Evolutionary conservation across 1,140 invertebrate genomes (phyloP).

Genomic region (Drosophila bocqueti): DNA sequence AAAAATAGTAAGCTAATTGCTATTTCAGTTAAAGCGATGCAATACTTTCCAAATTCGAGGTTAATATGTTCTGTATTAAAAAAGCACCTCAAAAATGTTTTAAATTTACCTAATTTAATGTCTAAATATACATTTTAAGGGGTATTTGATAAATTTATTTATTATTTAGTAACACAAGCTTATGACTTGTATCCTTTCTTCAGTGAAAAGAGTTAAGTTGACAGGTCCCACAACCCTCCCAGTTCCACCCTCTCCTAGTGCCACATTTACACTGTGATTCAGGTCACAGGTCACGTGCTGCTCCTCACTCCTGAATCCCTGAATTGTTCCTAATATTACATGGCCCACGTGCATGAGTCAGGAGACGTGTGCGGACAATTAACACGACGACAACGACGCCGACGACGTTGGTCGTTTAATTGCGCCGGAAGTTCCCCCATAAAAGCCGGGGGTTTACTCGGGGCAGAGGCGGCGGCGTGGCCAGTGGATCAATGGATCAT

Average conservation of each 20-base stretch:
- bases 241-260: neutral
- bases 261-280: slow-evolving; percentile 14
- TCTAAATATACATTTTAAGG: too few relatives aligned
- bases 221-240: too few relatives aligned
- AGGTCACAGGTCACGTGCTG: slow-evolving; percentile 52
- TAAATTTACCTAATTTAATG: neutral
- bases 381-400: slow-evolving; percentile 15
- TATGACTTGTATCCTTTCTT: neutral
- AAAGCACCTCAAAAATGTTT: neutral
- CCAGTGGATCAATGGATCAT: slow-evolving; percentile 44
- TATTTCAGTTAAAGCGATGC: neutral
- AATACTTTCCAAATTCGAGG: neutral
- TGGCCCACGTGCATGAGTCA: slow-evolving; percentile 47
- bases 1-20: neutral
- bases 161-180: neutral
- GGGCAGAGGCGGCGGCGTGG: slow-evolving; percentile 5
- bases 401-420: slow-evolving; percentile 28
- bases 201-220: neutral
- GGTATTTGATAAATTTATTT: neutral
- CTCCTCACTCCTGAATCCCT: slow-evolving; percentile 1
- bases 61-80: neutral
- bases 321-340: slow-evolving; percentile 11
- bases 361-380: slow-evolving; percentile 47
- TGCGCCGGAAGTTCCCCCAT: slow-evolving; percentile 41
- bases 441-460: slow-evolving; percentile 13